phyloP scores from a whole-genome alignment of 2,797 vertebrate species.

The Mycteria americana region DNA sequence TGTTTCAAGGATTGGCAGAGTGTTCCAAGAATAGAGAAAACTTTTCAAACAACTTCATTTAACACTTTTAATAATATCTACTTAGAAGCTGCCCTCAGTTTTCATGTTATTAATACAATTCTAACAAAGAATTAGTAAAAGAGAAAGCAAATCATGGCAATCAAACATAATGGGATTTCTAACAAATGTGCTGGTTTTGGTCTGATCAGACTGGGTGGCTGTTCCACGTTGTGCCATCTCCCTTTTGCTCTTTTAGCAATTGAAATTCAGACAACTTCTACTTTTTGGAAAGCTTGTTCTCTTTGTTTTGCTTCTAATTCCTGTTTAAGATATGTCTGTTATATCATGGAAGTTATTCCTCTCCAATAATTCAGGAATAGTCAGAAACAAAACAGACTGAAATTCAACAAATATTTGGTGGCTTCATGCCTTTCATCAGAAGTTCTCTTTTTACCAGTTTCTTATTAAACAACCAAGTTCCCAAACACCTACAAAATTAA shows the following conservation, averaged over 20 bases:
- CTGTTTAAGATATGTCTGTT: slow-evolving; percentile 1
- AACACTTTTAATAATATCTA: neutral
- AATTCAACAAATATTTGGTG: slow-evolving; percentile 70
- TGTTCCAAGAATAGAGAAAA: neutral
- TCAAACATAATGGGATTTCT: neutral
- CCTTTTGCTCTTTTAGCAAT: neutral
- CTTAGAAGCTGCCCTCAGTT: neutral
- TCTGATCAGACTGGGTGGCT: neutral
- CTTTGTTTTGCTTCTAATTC: slow-evolving; percentile 9
- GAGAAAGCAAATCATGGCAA: neutral
- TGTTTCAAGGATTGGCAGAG: neutral
- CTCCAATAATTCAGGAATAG: slow-evolving; percentile 47
- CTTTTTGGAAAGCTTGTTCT: neutral
- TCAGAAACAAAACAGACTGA: slow-evolving; percentile 45
- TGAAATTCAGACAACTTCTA: slow-evolving; percentile 3
- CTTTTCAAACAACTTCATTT: neutral
- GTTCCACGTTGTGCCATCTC: neutral
- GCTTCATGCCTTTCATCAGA: slow-evolving; percentile 63
- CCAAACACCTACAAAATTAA: slow-evolving; percentile 80
- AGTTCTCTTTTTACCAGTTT: slow-evolving; percentile 72
- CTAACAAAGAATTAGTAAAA: neutral
- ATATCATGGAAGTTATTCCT: slow-evolving; percentile 3
- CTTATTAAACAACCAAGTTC: slow-evolving; percentile 73
- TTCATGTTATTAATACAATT: neutral
- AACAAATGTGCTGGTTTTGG: neutral